Percentiles rank a stretch among this genome's conserved stretches.
phyloP scores from a whole-genome alignment of 2,113 vertebrate genomes.

The Lepus europaeus region DNA sequence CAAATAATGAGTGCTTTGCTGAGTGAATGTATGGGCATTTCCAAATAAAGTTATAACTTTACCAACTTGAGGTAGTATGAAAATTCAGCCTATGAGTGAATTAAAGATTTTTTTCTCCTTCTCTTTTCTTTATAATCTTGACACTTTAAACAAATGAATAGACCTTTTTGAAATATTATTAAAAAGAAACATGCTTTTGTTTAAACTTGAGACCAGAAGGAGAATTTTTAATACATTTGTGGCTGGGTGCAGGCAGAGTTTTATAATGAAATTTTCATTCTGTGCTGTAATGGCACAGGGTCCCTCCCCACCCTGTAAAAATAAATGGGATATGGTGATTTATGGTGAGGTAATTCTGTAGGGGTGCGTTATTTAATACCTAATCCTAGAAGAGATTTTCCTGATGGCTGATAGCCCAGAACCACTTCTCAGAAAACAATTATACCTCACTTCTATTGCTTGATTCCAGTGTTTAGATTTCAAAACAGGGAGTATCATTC shows the following conservation, averaged over 20 bases:
- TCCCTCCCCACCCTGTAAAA: neutral
- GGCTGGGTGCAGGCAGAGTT: neutral
- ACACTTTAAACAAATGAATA: neutral
- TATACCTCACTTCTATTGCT: neutral
- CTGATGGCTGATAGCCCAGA: slow-evolving; percentile 19
- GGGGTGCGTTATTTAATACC: neutral
- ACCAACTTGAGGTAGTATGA: neutral
- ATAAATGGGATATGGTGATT: neutral
- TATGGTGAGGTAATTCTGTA: neutral
- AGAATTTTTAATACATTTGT: slow-evolving; percentile 42
- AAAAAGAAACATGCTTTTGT: slow-evolving; percentile 31
- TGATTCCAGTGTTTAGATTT: neutral
- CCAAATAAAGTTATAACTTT: neutral
- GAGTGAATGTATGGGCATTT: neutral
- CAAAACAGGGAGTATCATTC: neutral
- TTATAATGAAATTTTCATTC: slow-evolving; percentile 51
- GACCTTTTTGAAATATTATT: neutral
- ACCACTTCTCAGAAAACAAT: slow-evolving; percentile 27
- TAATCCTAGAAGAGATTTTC: slow-evolving; percentile 21
- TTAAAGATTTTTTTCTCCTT: neutral
- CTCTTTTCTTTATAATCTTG: neutral
- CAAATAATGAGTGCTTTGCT: neutral
- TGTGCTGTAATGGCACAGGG: neutral
- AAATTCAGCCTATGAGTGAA: neutral
- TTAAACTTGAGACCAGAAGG: slow-evolving; percentile 49